Evolutionary conservation across 2,113 vertebrate genomes (phyloP).

Genomic region (Pteruthius melanotis): DNA sequence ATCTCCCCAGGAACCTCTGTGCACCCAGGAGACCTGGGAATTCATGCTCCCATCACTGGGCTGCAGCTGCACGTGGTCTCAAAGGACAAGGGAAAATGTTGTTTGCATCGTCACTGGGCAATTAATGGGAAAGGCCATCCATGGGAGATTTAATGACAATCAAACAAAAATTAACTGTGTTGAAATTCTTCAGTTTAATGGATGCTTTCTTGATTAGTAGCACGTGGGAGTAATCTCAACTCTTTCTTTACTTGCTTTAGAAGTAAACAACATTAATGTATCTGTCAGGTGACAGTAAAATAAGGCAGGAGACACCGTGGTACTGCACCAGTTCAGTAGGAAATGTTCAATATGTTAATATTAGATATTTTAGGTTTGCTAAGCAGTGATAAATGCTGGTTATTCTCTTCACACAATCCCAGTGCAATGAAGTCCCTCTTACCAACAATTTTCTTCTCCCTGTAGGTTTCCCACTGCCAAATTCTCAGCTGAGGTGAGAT

Average conservation of each 20-base stretch:
- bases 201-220: not conserved
- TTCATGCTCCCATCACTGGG: not conserved
- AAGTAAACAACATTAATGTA: not conserved
- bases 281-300: not conserved
- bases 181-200: not conserved
- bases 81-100: not conserved
- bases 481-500: not conserved
- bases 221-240: not conserved
- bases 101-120: not conserved
- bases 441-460: not conserved
- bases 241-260: not conserved
- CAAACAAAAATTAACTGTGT: not conserved
- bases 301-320: not conserved
- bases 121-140: not conserved
- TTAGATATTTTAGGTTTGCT: not conserved
- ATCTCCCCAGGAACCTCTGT: not conserved
- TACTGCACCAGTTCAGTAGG: not conserved
- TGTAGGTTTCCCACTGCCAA: rapidly evolving
- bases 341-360: not conserved
- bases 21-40: not conserved
- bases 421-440: not conserved
- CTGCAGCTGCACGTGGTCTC: not conserved
- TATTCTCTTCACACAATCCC: not conserved
- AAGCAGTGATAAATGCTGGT: not conserved
- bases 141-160: not conserved